Evolutionary conservation across 2,888 invertebrate genomes (phyloP).

Genomic region (Sarcophaga carnaria): DNA sequence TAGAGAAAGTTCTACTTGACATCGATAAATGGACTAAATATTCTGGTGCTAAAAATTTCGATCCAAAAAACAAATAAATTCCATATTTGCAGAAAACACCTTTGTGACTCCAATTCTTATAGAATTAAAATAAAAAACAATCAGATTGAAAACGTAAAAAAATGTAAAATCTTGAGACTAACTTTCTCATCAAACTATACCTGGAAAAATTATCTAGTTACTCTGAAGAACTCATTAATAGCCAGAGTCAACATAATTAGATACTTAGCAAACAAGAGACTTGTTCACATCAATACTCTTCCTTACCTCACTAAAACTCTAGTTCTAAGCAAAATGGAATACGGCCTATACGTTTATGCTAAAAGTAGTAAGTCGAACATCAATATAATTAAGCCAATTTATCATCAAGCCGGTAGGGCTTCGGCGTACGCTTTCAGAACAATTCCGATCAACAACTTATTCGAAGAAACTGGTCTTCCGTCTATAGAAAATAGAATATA

Average conservation of each 20-base stretch:
- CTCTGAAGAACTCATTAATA: not conserved
- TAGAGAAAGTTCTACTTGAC: not conserved
- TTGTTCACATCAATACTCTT: not conserved
- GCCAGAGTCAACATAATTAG: not conserved
- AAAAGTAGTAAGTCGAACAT: no score
- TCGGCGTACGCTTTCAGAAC: not conserved
- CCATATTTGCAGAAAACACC: conserved; percentile 10
- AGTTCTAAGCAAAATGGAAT: no score
- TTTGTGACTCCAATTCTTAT: not conserved
- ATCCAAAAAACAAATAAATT: not conserved
- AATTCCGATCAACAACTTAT: not conserved
- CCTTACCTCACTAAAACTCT: not conserved
- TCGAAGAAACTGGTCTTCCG: not conserved
- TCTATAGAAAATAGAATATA: no score
- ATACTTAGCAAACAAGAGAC: not conserved
- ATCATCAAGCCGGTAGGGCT: not conserved
- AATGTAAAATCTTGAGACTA: not conserved
- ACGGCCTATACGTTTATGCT: no score
- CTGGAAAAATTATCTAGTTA: not conserved
- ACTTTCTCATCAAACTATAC: not conserved
- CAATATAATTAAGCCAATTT: not conserved
- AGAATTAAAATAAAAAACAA: not conserved
- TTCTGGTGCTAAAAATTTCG: conserved; percentile 23
- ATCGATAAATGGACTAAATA: not conserved
- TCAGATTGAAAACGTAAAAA: not conserved